phyloP scores from a whole-genome alignment of 2,888 invertebrate genomes.

The Salpingus planirostris region DNA sequence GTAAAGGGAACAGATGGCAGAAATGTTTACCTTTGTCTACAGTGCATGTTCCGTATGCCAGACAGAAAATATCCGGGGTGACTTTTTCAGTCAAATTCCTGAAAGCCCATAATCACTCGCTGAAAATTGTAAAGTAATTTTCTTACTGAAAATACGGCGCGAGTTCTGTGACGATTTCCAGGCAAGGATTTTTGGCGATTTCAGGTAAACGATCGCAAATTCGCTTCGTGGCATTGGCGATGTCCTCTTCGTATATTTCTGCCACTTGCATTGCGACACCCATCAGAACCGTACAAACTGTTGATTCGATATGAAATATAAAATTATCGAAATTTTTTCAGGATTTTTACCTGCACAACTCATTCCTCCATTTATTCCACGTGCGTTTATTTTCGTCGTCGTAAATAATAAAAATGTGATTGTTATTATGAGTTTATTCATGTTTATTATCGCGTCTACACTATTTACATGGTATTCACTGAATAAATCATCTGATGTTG shows the following conservation, averaged over 20 bases:
- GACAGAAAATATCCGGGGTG: slow-evolving; percentile 32
- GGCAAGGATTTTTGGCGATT: slow-evolving; percentile 25
- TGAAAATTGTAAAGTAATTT: slow-evolving; percentile 12
- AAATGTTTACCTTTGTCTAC: slow-evolving; percentile 23
- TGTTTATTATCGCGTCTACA: too few relatives aligned
- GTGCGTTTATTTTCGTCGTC: neutral
- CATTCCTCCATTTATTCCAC: slow-evolving; percentile 27
- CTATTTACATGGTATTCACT: too few relatives aligned
- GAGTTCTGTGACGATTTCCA: slow-evolving; percentile 18
- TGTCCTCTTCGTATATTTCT: slow-evolving; percentile 25
- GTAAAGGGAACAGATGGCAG: slow-evolving; percentile 31
- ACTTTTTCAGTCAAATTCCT: slow-evolving; percentile 19
- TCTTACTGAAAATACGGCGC: slow-evolving; percentile 24
- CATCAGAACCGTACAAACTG: slow-evolving; percentile 26
- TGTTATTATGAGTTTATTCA: too few relatives aligned
- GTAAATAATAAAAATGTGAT: slow-evolving; percentile 2
- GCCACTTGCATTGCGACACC: slow-evolving; percentile 26
- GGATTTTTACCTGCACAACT: slow-evolving; percentile 24
- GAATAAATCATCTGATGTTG: too few relatives aligned
- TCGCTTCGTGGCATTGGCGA: slow-evolving; percentile 25
- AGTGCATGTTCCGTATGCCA: slow-evolving; percentile 25
- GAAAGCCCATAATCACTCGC: slow-evolving; percentile 12
- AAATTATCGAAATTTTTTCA: slow-evolving; percentile 3
- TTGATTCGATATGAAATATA: slow-evolving; percentile 1
- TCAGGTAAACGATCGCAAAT: too few relatives aligned